A percentile compares a stretch with the other conserved stretches of the same genome.
phyloP scores from a whole-genome alignment of 2,113 vertebrate genomes.

The Merops nubicus region DNA sequence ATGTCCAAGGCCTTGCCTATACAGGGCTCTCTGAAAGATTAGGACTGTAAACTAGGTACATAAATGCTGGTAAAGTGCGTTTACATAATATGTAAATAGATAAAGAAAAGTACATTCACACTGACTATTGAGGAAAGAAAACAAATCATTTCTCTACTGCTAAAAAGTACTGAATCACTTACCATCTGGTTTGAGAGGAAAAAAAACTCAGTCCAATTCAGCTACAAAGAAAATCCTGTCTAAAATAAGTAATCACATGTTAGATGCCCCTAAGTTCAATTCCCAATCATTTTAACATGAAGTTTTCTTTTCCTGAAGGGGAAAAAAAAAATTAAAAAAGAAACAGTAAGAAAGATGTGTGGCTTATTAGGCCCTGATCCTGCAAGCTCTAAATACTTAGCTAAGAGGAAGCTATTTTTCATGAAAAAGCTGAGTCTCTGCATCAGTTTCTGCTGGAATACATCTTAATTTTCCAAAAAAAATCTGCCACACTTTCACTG shows the following conservation, averaged over 20 bases:
- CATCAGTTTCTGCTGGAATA: background rate
- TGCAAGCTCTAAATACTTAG: background rate
- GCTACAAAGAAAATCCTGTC: slow-evolving; percentile 49
- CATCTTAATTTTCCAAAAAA: slow-evolving; percentile 2
- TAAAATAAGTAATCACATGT: slow-evolving; percentile 57
- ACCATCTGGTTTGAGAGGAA: slow-evolving; percentile 54
- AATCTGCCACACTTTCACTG: background rate
- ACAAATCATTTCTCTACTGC: slow-evolving; percentile 48
- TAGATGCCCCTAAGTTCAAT: slow-evolving; percentile 16
- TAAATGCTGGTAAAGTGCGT: slow-evolving; percentile 1
- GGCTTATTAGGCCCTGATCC: background rate
- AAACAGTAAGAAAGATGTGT: background rate
- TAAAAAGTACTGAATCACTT: slow-evolving; percentile 60
- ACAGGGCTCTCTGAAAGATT: background rate
- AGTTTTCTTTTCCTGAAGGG: background rate
- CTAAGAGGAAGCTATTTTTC: background rate
- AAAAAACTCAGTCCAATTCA: slow-evolving; percentile 22
- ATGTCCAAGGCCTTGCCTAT: background rate
- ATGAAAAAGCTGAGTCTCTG: background rate
- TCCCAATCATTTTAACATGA: slow-evolving; percentile 17
- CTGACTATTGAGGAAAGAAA: slow-evolving; percentile 50
- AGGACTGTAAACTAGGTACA: background rate
- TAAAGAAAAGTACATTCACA: slow-evolving; percentile 67
- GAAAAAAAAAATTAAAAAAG: background rate
- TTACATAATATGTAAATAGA: slow-evolving; percentile 64